Conservation (phyloP, 2,113 vertebrate genomes). For the Sinocyclocheilus anophthalmus region DNA sequence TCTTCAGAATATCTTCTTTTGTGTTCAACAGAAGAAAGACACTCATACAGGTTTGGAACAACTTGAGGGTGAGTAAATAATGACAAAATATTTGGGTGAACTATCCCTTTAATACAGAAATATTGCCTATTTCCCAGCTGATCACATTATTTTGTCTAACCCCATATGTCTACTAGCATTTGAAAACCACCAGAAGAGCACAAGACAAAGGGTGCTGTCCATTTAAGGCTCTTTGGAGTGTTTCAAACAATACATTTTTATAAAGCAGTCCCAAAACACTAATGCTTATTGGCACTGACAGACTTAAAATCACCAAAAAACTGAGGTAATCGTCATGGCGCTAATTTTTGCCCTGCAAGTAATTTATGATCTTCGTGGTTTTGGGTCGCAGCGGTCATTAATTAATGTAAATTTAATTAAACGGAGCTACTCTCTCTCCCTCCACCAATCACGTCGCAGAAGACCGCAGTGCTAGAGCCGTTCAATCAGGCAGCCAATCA, state of each 20-base stretch:
- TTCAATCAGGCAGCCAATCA: constrained; percentile 29
- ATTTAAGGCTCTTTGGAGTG: not conserved
- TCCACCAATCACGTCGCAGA: constrained; percentile 26
- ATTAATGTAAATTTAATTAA: constrained; percentile 47
- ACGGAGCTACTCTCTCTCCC: constrained; percentile 10
- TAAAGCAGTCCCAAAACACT: not conserved
- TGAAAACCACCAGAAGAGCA: not conserved
- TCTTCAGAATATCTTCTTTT: too few relatives aligned
- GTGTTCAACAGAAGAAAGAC: too few relatives aligned
- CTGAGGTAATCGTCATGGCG: not conserved
- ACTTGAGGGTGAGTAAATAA: too few relatives aligned
- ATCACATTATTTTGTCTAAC: not conserved
- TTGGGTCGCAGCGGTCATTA: constrained; percentile 30
- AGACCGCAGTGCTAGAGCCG: constrained; percentile 21
- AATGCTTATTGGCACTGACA: not conserved
- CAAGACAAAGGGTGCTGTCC: not conserved
- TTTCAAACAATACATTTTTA: not conserved
- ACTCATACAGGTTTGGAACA: too few relatives aligned
- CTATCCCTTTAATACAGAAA: too few relatives aligned
- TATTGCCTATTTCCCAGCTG: too few relatives aligned
- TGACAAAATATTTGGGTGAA: too few relatives aligned
- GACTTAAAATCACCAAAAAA: not conserved
- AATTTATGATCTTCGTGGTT: constrained; percentile 40
- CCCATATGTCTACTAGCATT: not conserved
- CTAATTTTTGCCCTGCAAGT: constrained; percentile 23